phyloP scores from a whole-genome alignment of 2,797 vertebrate species.

The Mormyrus hasselquistii region DNA sequence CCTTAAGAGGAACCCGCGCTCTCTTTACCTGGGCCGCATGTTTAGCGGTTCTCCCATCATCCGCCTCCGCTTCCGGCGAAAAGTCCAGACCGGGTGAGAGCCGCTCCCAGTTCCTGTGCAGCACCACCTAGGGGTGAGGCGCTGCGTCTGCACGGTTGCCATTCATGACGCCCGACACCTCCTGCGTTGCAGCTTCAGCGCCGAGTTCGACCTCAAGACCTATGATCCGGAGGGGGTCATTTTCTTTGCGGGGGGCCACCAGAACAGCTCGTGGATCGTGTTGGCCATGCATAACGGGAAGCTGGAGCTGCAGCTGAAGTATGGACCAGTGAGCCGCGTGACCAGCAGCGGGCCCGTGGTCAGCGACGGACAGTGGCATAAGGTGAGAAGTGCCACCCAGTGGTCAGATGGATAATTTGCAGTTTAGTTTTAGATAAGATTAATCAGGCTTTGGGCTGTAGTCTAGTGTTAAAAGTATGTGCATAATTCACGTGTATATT shows the following conservation, averaged over 20 bases:
- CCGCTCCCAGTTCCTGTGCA: neutral
- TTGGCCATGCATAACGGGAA: conserved; percentile 80
- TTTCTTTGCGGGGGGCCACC: conserved; percentile 89
- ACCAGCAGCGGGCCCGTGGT: conserved; percentile 84
- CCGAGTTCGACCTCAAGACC: conserved; percentile 93
- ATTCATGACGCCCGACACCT: neutral
- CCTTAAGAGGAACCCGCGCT: conserved; percentile 76
- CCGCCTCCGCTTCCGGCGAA: conserved; percentile 81
- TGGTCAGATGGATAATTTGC: neutral
- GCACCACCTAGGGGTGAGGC: neutral
- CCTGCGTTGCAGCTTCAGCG: conserved; percentile 70
- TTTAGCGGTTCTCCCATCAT: conserved; percentile 86
- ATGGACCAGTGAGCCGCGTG: conserved; percentile 72
- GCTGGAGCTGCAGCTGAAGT: conserved; percentile 88
- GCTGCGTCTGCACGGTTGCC: neutral
- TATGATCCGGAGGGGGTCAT: conserved; percentile 89
- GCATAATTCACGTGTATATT: neutral
- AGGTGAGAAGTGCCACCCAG: conserved; percentile 54
- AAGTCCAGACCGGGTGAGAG: conserved; percentile 78
- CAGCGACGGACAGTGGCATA: conserved; percentile 90
- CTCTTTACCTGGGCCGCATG: conserved; percentile 89
- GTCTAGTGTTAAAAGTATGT: neutral
- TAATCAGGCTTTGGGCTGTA: neutral
- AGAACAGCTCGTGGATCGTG: conserved; percentile 85
- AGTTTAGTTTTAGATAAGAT: neutral